Conservation (phyloP, 2,888 invertebrate species). For the Chalcosyrphus nemorum region DNA sequence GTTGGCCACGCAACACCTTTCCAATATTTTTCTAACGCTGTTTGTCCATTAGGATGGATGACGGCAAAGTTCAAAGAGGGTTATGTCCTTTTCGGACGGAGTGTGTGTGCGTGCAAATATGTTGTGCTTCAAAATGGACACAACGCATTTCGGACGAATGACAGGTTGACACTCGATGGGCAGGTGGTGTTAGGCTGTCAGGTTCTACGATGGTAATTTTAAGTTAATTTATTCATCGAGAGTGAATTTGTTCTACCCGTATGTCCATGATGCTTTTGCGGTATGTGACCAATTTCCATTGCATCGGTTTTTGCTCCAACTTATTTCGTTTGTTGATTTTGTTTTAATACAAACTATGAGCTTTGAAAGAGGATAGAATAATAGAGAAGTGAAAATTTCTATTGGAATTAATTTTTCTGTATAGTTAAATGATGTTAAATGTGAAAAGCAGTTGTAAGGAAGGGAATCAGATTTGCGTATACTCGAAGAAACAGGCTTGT, state of each 20-base stretch:
- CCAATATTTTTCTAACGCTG: constrained; percentile 44
- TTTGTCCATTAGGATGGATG: constrained; percentile 60
- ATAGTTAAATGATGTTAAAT: no score
- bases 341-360: not conserved
- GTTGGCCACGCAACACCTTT: constrained; percentile 59
- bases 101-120: not conserved
- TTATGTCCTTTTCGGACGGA: constrained; percentile 42
- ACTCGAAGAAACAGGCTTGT: no score
- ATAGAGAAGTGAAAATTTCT: no score
- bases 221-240: constrained; percentile 62
- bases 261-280: constrained; percentile 13
- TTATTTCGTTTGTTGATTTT: not conserved
- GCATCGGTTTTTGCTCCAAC: not conserved
- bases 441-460: no score
- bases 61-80: constrained; percentile 64
- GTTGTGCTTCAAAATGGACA: constrained; percentile 66
- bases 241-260: constrained; percentile 17
- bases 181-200: constrained; percentile 48
- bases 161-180: constrained; percentile 65
- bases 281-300: constrained; percentile 5
- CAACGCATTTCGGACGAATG: constrained; percentile 52
- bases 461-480: no score
- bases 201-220: constrained; percentile 25
- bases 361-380: no score
- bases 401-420: no score